A percentile compares a stretch with the other conserved stretches of the same genome.
These are phyloP conservation scores for Zaprionus gabonicus DNA, from an alignment of 1,140 invertebrate genomes.

Conservation along the genomic window DNA sequence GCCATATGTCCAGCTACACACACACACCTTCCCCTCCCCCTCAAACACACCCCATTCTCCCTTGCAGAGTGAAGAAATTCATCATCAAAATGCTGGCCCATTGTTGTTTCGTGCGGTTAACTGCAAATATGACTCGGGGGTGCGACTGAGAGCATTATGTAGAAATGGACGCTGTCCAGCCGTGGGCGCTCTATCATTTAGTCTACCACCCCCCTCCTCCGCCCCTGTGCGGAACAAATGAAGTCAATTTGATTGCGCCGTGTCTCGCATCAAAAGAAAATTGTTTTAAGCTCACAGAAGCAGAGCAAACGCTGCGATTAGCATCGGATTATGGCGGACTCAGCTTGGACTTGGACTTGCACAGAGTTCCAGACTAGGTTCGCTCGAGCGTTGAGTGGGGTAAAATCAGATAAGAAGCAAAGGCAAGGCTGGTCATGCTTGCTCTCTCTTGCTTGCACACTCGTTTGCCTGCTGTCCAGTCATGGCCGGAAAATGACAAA, in stretches of 20 bases:
- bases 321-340: conserved; percentile 57
- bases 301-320: conserved; percentile 60
- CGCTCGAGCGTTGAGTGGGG: conserved; percentile 41
- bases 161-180: conserved; percentile 51
- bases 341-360: background rate
- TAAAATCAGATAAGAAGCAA: conserved; percentile 48
- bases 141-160: conserved; percentile 49
- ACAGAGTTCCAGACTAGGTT: background rate
- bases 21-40: background rate
- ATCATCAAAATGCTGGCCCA: conserved; percentile 52
- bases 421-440: too few species aligned
- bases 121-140: conserved; percentile 73
- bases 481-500: conserved; percentile 56
- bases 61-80: conserved; percentile 48
- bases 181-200: conserved; percentile 68
- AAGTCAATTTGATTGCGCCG: conserved; percentile 78
- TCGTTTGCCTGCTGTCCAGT: background rate
- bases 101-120: conserved; percentile 73
- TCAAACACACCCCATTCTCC: background rate
- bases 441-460: background rate
- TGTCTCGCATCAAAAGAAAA: conserved; percentile 74
- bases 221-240: conserved; percentile 59
- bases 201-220: conserved; percentile 49
- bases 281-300: conserved; percentile 71
- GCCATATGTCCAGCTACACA: conserved; percentile 5